These are phyloP conservation scores for Galbula dea DNA, from an alignment of 2,113 vertebrate genomes.

Conservation along the genomic window DNA sequence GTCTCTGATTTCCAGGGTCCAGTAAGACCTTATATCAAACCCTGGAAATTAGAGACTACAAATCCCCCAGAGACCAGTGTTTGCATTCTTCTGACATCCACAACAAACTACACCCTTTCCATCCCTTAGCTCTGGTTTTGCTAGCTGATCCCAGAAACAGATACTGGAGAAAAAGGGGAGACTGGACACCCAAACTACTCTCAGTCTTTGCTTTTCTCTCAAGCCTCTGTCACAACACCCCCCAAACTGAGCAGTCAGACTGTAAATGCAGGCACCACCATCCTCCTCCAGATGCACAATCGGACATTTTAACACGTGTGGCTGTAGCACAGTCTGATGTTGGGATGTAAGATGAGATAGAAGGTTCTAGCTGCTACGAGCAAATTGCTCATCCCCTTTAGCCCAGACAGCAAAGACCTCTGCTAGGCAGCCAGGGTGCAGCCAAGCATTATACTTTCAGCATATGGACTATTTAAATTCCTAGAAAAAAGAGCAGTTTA, in stretches of 20 bases:
- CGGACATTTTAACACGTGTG: not conserved
- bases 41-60: not conserved
- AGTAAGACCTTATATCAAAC: not conserved
- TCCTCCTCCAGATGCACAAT: rapidly evolving
- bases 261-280: not conserved
- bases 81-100: not conserved
- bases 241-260: not conserved
- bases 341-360: rapidly evolving
- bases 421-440: conserved; percentile 14
- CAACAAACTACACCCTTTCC: not conserved
- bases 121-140: not conserved
- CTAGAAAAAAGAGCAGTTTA: conserved; percentile 45
- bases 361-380: not conserved
- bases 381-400: not conserved
- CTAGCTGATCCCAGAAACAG: not conserved
- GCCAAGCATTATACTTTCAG: not conserved
- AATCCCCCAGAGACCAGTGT: not conserved
- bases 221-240: not conserved
- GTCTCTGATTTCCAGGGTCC: not conserved
- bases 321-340: not conserved
- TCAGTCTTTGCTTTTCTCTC: not conserved
- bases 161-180: not conserved
- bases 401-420: not conserved
- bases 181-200: rapidly evolving
- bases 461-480: conserved; percentile 44